Evolutionary conservation across 2,888 invertebrate species (phyloP), one percentile per base, ranked within the genome.

Genomic region (Helicoverpa assulta): DNA sequence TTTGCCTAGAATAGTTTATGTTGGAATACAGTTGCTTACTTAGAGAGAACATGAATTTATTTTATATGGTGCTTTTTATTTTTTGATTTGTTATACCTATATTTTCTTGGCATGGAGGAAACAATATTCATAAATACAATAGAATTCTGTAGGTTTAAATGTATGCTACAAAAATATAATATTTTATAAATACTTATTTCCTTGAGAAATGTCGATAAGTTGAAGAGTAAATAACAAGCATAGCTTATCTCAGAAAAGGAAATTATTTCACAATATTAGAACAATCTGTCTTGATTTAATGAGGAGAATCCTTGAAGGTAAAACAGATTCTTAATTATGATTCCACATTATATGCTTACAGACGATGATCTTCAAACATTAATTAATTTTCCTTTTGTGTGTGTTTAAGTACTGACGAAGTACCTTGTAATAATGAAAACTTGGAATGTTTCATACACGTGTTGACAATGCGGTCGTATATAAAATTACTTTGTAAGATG

Each of bases 241-340:
- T 0, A 56, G 19, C 37, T 58, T 16, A 60, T 21, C 26, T 3
- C 18, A 12, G 4, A 1, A 14, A 33, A n/a, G 10, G 37, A 40
- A 61, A 53, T 60, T 33, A 51, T 61, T 61, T 73, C 7, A 58
- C 54, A 56, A 12, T 10, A 60, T 60, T 63, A 18, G 16, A 21
- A 16, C 21, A 59, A 12, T 29, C 19, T 18, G 37, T 71, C 37
- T 59, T 53, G 8, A 65, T 12, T 21, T 62, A 66, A 78, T 59
- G 62, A 66, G 40, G 2, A n/a, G 12, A 52, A 21, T 18, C 47
- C 73, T 66, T 51, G 66, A 65, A 21, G 43, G 50, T 65, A 18
- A 64, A 66, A 59, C 62, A 62, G 52, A 59, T 19, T 59, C 73
- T 73, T 67, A 73, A 76, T 73, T 78, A 73, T 63, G 26, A 73